Evolutionary conservation across 2,113 vertebrate genomes (phyloP).

Genomic region (Bostrychus sinensis): DNA sequence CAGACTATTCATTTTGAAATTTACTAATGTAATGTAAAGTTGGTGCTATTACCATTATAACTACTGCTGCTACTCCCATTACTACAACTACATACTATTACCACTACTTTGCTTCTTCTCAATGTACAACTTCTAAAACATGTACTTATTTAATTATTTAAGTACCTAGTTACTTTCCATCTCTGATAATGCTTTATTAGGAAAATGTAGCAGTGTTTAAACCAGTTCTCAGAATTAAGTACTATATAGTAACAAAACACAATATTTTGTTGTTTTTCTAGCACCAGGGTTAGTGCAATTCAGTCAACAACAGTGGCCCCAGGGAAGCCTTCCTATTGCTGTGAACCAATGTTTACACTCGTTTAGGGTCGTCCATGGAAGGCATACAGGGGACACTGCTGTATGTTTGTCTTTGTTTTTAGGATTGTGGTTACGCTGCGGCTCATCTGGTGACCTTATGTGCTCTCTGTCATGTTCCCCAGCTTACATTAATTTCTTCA

Average conservation of each 20-base stretch:
- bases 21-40: too few relatives aligned
- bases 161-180: too few relatives aligned
- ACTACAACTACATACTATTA: too few relatives aligned
- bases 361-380: slow-evolving; percentile 71
- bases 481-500: slow-evolving; percentile 14
- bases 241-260: background rate
- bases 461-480: slow-evolving; percentile 45
- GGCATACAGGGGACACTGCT: slow-evolving; percentile 72
- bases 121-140: too few relatives aligned
- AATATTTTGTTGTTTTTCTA: background rate
- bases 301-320: slow-evolving; percentile 58
- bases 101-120: too few relatives aligned
- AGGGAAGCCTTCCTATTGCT: slow-evolving; percentile 53
- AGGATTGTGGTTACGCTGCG: slow-evolving; percentile 75
- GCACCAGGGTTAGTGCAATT: slow-evolving; percentile 60
- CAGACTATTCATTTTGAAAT: too few relatives aligned
- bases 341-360: slow-evolving; percentile 80
- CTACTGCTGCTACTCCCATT: too few relatives aligned
- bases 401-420: slow-evolving; percentile 74
- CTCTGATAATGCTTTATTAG: too few relatives aligned
- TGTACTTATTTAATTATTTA: too few relatives aligned
- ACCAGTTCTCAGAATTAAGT: too few relatives aligned
- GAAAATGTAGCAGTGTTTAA: too few relatives aligned
- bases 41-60: too few relatives aligned
- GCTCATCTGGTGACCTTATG: slow-evolving; percentile 82